Conservation (phyloP, 2,797 vertebrate genomes). For the Sarcophilus harrisii region DNA sequence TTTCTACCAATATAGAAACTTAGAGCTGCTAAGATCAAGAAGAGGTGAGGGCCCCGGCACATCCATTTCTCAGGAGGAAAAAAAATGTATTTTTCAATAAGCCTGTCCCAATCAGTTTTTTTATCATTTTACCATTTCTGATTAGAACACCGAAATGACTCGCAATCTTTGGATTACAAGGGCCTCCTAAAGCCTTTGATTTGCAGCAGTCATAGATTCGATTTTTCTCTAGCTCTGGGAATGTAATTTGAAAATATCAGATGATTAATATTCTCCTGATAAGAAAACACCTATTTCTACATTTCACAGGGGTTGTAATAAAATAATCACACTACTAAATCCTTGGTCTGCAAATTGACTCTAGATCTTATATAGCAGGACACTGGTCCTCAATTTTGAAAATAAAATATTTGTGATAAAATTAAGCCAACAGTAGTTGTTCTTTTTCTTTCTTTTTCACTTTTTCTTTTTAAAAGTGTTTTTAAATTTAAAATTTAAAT, state of each 20-base stretch:
- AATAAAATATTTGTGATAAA: conserved; percentile 37
- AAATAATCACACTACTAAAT: conserved; percentile 60
- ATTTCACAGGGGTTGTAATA: conserved; percentile 57
- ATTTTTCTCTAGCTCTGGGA: conserved; percentile 11
- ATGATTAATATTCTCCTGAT: conserved; percentile 47
- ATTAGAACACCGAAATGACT: not conserved
- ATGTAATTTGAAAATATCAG: conserved; percentile 20
- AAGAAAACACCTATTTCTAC: conserved; percentile 56
- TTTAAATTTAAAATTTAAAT: too few species aligned
- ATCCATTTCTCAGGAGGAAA: not conserved
- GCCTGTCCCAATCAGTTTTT: not conserved
- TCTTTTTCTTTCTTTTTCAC: conserved; percentile 16
- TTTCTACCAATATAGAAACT: not conserved
- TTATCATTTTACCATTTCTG: not conserved
- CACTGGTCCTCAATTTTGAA: conserved; percentile 38
- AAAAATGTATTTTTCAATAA: not conserved
- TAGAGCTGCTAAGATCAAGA: not conserved
- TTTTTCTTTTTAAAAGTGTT: too few species aligned
- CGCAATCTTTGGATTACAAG: conserved; percentile 4
- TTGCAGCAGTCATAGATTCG: conserved; percentile 23
- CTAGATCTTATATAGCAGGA: conserved; percentile 35
- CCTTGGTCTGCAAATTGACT: conserved; percentile 54
- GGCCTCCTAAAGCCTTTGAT: not conserved
- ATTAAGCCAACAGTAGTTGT: conserved; percentile 48
- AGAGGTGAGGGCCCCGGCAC: not conserved